Percentiles rank a stretch among this genome's conserved stretches.
Evolutionary conservation across 1,140 invertebrate species (phyloP).

Genomic region (Achroia grisella): DNA sequence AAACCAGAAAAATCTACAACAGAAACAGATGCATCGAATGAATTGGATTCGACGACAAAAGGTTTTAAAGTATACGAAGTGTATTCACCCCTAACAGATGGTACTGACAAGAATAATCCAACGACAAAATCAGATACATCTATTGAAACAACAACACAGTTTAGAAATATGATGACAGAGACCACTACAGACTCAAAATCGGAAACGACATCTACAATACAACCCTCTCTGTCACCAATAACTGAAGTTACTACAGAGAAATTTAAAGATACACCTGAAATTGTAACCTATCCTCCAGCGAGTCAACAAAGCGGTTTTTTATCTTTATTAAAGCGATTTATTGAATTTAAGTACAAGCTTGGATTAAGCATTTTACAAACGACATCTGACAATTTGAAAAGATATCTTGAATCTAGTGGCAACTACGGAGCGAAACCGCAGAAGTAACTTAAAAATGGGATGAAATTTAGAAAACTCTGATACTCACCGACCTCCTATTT

Average conservation of each 20-base stretch:
- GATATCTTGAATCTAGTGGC: conserved; percentile 54
- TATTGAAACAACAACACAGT: conserved; percentile 27
- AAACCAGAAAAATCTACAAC: conserved; percentile 29
- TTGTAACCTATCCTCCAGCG: conserved; percentile 52
- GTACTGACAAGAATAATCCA: conserved; percentile 12
- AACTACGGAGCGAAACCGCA: conserved; percentile 41
- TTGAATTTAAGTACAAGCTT: conserved; percentile 68
- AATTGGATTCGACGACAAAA: conserved; percentile 48
- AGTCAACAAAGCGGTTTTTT: conserved; percentile 49
- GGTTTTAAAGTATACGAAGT: conserved; percentile 59
- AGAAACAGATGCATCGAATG: conserved; percentile 34
- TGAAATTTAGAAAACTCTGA: not conserved
- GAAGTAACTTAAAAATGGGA: conserved; percentile 5
- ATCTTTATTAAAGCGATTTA: conserved; percentile 56
- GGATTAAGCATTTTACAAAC: conserved; percentile 65
- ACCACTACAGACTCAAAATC: conserved; percentile 52
- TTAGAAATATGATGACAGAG: conserved; percentile 45
- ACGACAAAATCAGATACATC: conserved; percentile 17
- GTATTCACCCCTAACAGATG: conserved; percentile 27
- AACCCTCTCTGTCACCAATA: conserved; percentile 27
- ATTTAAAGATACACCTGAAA: conserved; percentile 25
- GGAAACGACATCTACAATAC: conserved; percentile 43
- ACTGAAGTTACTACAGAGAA: conserved; percentile 10
- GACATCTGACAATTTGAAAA: conserved; percentile 61
- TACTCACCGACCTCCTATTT: conserved; percentile 7